A percentile compares a stretch with the other conserved stretches of the same genome.
These are phyloP conservation scores for Meiosimyza platycephala DNA, from an alignment of 2,888 invertebrate genomes.

Conservation along the genomic window DNA sequence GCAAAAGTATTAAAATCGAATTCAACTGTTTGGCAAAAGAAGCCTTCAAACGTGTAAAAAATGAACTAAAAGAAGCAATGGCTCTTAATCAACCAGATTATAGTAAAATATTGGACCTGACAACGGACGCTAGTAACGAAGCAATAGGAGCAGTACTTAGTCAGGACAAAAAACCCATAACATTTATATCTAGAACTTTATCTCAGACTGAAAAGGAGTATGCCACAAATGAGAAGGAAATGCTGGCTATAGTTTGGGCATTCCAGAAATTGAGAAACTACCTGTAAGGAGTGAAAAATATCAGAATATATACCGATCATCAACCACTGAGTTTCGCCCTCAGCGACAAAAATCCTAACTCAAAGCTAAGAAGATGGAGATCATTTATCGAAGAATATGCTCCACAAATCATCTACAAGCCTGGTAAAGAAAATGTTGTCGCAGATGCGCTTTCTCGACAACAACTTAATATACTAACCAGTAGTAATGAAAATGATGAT, in stretches of 20 bases:
- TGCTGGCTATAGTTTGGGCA: slow-evolving; percentile 12
- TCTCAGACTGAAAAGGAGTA: slow-evolving; percentile 14
- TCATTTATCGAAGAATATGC: slow-evolving; percentile 23
- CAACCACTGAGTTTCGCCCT: slow-evolving; percentile 28
- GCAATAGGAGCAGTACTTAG: slow-evolving; percentile 21
- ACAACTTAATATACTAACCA: neutral
- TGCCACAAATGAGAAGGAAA: slow-evolving; percentile 1
- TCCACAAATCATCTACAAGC: slow-evolving; percentile 30
- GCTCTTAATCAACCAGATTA: slow-evolving; percentile 22
- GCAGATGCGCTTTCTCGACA: slow-evolving; percentile 31
- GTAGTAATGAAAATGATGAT: too few relatives aligned
- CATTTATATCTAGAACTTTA: slow-evolving; percentile 30
- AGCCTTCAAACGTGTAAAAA: slow-evolving; percentile 11
- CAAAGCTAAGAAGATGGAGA: too few relatives aligned
- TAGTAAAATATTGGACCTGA: slow-evolving; percentile 24
- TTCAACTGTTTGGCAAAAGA: slow-evolving; percentile 13
- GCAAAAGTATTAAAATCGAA: slow-evolving; percentile 3
- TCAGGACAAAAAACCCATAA: slow-evolving; percentile 15
- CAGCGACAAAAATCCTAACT: slow-evolving; percentile 17
- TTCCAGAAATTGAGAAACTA: slow-evolving; percentile 19
- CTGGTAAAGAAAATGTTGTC: slow-evolving; percentile 27
- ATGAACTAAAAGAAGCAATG: slow-evolving; percentile 22
- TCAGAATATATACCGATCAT: slow-evolving; percentile 9
- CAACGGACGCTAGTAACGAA: slow-evolving; percentile 16
- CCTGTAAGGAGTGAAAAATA: slow-evolving; percentile 10